Percentiles rank a stretch among this genome's conserved stretches.
Evolutionary conservation across 2,888 invertebrate species (phyloP).

Genomic region (Tetranychus truncatus): DNA sequence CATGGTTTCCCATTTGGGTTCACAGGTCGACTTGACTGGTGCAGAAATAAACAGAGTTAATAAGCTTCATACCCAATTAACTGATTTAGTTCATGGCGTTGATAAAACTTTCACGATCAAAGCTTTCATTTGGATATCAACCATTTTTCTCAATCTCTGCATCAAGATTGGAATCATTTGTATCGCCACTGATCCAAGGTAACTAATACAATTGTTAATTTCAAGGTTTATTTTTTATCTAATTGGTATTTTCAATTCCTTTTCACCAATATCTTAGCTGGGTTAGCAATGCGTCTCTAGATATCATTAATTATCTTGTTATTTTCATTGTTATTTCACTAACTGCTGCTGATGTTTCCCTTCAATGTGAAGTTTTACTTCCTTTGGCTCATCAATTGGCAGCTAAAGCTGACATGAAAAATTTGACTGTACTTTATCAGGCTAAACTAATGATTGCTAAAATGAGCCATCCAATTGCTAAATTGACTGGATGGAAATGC

Average conservation of each 20-base stretch:
- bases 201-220: not conserved
- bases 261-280: not conserved
- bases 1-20: not conserved
- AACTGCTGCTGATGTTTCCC: conserved; percentile 12
- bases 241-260: conserved; percentile 5
- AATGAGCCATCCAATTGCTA: conserved; percentile 8
- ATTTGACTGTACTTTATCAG: conserved; percentile 13
- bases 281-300: conserved; percentile 6
- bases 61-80: conserved; percentile 12
- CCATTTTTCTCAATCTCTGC: conserved; percentile 15
- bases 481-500: conserved; percentile 18
- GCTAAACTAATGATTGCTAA: conserved; percentile 15
- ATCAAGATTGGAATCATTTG: conserved; percentile 13
- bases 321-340: conserved; percentile 15
- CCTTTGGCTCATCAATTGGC: conserved; percentile 10
- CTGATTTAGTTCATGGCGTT: conserved; percentile 6
- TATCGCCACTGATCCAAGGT: conserved; percentile 11
- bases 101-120: conserved; percentile 13
- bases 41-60: not conserved
- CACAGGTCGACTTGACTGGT: not conserved
- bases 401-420: conserved; percentile 10
- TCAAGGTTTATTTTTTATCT: not conserved
- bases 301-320: conserved; percentile 9
- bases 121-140: conserved; percentile 15
- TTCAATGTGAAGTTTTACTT: conserved; percentile 8